Base-by-base conservation (phyloP, 1,140 invertebrate species). In the Acromyrmex echinatior region DNA sequence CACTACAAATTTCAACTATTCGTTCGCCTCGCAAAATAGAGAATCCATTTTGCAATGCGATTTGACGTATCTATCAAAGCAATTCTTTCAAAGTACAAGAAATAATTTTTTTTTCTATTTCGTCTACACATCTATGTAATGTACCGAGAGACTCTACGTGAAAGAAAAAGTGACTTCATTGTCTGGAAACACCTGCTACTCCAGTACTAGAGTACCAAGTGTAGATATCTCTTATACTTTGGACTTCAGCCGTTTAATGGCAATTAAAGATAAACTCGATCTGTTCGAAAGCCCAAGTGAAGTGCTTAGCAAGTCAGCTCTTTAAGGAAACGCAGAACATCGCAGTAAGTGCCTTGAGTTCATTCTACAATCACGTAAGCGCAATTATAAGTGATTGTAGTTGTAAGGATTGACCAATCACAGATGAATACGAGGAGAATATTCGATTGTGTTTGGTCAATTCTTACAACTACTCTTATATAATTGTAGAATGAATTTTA, bases 211-310 rank as follows among this genome's bases (percentile, higher is more conserved):
- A 81, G 9, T 14, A 35, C 14, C 12, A 31, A 39, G 56, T 31
- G 10, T 45, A 74, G 35, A 68, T 80, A 14, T 81, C 31, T 81
- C n/a, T 71, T 62, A 62, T 62, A 60, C 53, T 35, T 74, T 16
- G n/a, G 16, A 31, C 16, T 73, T 82, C 2, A 60, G 3, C 21
- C 56, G 35, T 49, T 82, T 49, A 74, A 82, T 21, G 39, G 18
- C 35, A 45, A 62, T 84, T 74, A 84, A 62, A 45, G 39, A 51
- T 82, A 82, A 82, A 62, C 25, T 74, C 68, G 39, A 73, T 58
- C 21, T 3, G 16, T 45, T 21, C 25, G 35, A 60, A 58, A 62
- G 35, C 21, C 53, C 60, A 39, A 21, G 25, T 49, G 49, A 82
- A 49, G 77, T n/a, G 7, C 45, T 14, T 14, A 16, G 62, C 28